A percentile compares a stretch with the other conserved stretches of the same genome.
Evolutionary conservation across 2,797 vertebrate species (phyloP).

Genomic region (Cichlasoma orientale): DNA sequence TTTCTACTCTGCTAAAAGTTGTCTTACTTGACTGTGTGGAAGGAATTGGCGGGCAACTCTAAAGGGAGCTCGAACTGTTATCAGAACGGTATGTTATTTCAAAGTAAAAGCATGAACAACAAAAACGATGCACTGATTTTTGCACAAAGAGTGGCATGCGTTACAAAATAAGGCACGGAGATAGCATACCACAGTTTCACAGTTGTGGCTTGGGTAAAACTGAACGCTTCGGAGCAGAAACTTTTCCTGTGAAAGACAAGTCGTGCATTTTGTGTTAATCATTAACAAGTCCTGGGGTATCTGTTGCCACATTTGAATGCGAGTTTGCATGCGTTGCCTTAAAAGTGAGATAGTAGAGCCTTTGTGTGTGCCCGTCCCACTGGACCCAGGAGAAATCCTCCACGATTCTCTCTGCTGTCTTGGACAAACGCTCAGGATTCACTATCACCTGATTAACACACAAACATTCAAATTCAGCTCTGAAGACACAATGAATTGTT

Average conservation of each 20-base stretch:
- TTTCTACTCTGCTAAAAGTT: neutral
- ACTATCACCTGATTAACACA: slow-evolving; percentile 84
- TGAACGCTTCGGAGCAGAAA: slow-evolving; percentile 89
- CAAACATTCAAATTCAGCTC: slow-evolving; percentile 40
- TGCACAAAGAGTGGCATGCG: neutral
- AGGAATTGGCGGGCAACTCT: slow-evolving; percentile 68
- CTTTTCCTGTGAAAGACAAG: slow-evolving; percentile 73
- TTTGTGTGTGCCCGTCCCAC: slow-evolving; percentile 91
- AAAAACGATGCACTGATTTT: neutral
- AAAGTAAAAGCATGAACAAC: neutral
- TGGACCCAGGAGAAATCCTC: slow-evolving; percentile 94
- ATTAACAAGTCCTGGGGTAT: neutral
- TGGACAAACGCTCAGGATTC: slow-evolving; percentile 84
- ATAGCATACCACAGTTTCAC: slow-evolving; percentile 85
- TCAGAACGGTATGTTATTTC: neutral
- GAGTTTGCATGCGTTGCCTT: slow-evolving; percentile 74
- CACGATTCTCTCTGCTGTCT: slow-evolving; percentile 79
- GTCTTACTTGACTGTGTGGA: slow-evolving; percentile 75
- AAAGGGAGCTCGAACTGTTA: slow-evolving; percentile 88
- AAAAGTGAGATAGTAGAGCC: slow-evolving; percentile 87
- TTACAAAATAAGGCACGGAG: neutral
- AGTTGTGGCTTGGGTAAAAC: slow-evolving; percentile 86
- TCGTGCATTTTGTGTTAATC: neutral
- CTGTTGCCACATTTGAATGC: neutral
- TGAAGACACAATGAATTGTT: slow-evolving; percentile 30